Conservation (phyloP, 2,888 invertebrate species). For the Netelia inedita region DNA sequence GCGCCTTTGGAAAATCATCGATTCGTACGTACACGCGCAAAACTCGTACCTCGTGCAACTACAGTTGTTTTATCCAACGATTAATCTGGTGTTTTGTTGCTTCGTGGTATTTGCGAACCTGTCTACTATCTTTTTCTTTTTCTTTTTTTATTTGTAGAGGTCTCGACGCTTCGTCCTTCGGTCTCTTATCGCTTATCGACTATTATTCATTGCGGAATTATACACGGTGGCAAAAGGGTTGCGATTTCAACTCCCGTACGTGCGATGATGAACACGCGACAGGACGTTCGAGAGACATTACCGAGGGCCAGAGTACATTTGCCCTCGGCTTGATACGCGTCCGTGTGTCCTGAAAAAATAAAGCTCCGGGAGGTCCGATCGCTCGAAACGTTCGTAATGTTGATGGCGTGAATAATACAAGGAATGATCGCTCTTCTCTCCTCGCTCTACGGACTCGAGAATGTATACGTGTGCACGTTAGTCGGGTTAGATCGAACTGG, state of each 20-base stretch:
- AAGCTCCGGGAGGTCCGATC: not conserved
- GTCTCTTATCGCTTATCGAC: conserved; percentile 50
- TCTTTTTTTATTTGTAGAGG: conserved; percentile 12
- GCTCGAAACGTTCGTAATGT: not conserved
- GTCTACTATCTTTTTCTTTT: conserved; percentile 21
- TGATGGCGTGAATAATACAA: not conserved
- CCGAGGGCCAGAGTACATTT: not conserved
- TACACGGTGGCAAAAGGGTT: conserved; percentile 19
- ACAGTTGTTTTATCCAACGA: conserved; percentile 37
- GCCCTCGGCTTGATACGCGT: not conserved
- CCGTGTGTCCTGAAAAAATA: not conserved
- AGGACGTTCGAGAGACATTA: conserved; percentile 37
- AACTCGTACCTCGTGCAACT: conserved; percentile 19
- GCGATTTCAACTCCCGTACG: conserved; percentile 10
- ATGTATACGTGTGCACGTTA: not conserved
- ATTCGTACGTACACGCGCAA: conserved; percentile 39
- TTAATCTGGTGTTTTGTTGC: conserved; percentile 22
- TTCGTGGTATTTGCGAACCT: conserved; percentile 22
- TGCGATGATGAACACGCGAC: conserved; percentile 40
- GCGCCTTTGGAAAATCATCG: conserved; percentile 35
- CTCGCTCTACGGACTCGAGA: too few relatives aligned
- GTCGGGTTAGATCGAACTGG: not conserved
- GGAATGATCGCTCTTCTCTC: not conserved
- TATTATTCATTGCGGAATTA: conserved; percentile 47
- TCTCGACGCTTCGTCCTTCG: conserved; percentile 23